phyloP scores from a whole-genome alignment of 2,797 vertebrate species.

The Sebastes steindachneri region DNA sequence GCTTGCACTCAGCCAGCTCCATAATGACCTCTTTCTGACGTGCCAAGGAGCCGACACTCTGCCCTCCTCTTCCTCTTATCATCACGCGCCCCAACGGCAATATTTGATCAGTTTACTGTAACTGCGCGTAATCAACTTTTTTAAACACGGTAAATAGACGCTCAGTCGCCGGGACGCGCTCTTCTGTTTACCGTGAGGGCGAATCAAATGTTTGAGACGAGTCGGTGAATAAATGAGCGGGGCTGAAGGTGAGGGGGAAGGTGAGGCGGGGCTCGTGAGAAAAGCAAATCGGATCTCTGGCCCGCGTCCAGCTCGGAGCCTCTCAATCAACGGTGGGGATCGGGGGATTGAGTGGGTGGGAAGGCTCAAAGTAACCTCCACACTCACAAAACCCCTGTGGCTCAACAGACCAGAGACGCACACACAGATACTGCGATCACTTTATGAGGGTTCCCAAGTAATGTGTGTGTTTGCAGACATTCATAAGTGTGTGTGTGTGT shows the following conservation, averaged over 20 bases:
- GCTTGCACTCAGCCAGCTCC: constrained; percentile 8
- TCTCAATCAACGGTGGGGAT: constrained; percentile 43
- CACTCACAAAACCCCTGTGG: constrained; percentile 42
- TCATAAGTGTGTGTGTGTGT: constrained; percentile 48
- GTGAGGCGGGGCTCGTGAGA: constrained; percentile 43
- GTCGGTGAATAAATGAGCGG: constrained; percentile 44
- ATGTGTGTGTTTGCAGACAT: constrained; percentile 5
- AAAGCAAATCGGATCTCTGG: constrained; percentile 15
- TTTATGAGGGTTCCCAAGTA: constrained; percentile 23
- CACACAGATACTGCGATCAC: constrained; percentile 23
- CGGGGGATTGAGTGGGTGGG: constrained; percentile 55
- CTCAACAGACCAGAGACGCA: constrained; percentile 37
- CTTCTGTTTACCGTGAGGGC: constrained; percentile 23
- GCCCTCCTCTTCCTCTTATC: constrained; percentile 11
- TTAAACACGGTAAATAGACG: constrained; percentile 16
- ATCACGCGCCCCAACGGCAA: constrained; percentile 23
- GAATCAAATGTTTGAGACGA: constrained; percentile 25
- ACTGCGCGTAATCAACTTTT: constrained; percentile 35
- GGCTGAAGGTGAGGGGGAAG: constrained; percentile 51
- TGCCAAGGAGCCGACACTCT: constrained; percentile 20
- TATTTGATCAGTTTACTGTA: constrained; percentile 64
- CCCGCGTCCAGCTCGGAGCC: constrained; percentile 25
- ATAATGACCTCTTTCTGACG: constrained; percentile 30
- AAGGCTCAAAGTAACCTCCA: constrained; percentile 59
- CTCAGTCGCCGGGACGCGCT: constrained; percentile 15